phyloP scores from a whole-genome alignment of 92 coral and sea anemone species.

The Ricordea florida region DNA sequence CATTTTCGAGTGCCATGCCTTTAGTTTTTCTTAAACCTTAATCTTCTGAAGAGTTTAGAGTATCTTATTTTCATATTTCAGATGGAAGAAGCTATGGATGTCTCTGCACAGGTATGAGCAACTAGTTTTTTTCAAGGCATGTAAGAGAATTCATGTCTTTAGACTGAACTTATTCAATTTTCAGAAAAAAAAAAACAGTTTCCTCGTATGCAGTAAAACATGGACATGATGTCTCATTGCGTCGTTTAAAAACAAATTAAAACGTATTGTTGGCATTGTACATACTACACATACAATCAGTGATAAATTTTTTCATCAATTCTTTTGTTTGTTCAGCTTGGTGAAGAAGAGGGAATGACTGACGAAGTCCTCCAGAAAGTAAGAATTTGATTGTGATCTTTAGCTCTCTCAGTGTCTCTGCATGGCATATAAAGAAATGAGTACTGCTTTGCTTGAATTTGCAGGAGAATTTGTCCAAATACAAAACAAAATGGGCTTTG shows the following conservation, averaged over 20 bases:
- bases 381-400: not conserved
- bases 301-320: too few species aligned
- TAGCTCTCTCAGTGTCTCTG: not conserved
- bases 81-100: slow-evolving; percentile 75
- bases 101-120: slow-evolving; percentile 60
- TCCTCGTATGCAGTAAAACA: too few species aligned
- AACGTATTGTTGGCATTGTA: not conserved
- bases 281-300: not conserved
- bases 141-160: too few species aligned
- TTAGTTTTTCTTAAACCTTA: too few species aligned
- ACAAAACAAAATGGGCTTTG: too few species aligned
- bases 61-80: not conserved
- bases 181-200: too few species aligned
- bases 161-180: too few species aligned
- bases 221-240: not conserved
- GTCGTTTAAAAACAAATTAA: not conserved
- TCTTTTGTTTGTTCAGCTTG: slow-evolving; percentile 59
- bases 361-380: slow-evolving; percentile 98
- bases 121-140: too few species aligned
- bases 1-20: too few species aligned
- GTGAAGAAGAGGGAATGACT: slow-evolving; percentile 95
- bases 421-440: too few species aligned
- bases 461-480: too few species aligned
- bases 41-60: too few species aligned
- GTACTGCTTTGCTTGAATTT: not conserved